Evolutionary conservation across 2,888 invertebrate genomes (phyloP).

Genomic region (Melanostoma mellinum): DNA sequence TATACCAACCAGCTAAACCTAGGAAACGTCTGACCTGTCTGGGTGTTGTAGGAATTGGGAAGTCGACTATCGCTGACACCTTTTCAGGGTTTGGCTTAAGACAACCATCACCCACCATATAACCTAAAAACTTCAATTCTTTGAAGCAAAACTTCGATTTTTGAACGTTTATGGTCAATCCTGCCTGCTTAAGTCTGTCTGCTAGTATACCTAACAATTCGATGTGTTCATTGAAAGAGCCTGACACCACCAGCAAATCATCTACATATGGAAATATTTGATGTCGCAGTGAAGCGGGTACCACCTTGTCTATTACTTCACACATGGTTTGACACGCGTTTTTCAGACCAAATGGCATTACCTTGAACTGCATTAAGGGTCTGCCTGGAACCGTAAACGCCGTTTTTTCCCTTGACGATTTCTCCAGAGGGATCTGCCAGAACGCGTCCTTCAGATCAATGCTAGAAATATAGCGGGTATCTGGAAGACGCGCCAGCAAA

Average conservation of each 20-base stretch:
- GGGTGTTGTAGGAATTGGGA: not conserved
- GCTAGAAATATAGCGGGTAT: slow-evolving; percentile 21
- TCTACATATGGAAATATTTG: too few species aligned
- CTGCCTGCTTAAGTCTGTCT: too few species aligned
- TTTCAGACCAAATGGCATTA: slow-evolving; percentile 32
- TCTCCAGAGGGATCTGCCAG: not conserved
- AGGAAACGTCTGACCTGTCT: not conserved
- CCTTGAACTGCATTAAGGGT: slow-evolving; percentile 14
- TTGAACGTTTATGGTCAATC: too few species aligned
- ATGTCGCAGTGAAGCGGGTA: slow-evolving; percentile 18
- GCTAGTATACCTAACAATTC: too few species aligned
- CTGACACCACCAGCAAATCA: too few species aligned
- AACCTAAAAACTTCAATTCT: too few species aligned
- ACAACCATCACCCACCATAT: too few species aligned
- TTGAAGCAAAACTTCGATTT: too few species aligned
- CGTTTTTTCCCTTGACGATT: slow-evolving; percentile 14
- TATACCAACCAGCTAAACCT: not conserved
- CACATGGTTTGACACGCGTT: slow-evolving; percentile 34
- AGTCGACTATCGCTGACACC: not conserved
- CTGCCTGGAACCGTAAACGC: slow-evolving; percentile 23
- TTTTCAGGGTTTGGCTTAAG: not conserved
- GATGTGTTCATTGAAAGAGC: too few species aligned
- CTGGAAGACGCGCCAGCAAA: slow-evolving; percentile 17
- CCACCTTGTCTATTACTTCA: slow-evolving; percentile 60
- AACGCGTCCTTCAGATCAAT: not conserved